These are phyloP conservation scores for Engystomops pustulosus DNA, from an alignment of 2,113 vertebrate species.

Conservation along the genomic window DNA sequence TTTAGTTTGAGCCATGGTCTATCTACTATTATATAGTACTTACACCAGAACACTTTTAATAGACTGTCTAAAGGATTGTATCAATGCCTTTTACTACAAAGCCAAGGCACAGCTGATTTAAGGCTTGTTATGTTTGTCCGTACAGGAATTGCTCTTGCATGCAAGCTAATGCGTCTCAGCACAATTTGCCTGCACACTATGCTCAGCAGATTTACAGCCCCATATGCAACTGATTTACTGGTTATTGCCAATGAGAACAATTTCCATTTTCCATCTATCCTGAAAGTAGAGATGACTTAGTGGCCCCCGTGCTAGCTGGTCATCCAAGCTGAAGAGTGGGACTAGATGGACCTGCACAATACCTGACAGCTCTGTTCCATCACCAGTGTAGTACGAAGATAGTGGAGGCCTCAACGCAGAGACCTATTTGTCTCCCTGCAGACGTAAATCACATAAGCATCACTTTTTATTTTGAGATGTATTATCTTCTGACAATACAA, in stretches of 20 bases:
- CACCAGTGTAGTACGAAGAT: not conserved
- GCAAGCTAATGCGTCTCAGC: constrained; percentile 22
- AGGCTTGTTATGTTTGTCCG: constrained; percentile 21
- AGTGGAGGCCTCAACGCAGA: not conserved
- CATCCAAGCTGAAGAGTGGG: not conserved
- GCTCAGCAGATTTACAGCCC: constrained; percentile 31
- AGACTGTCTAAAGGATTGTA: not conserved
- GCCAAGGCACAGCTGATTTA: constrained; percentile 19
- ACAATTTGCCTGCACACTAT: constrained; percentile 37
- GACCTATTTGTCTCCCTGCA: constrained; percentile 7
- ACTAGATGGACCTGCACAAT: not conserved
- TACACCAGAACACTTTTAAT: not conserved
- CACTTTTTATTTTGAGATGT: constrained; percentile 27
- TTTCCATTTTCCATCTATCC: constrained; percentile 51
- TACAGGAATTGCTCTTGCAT: not conserved
- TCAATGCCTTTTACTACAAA: not conserved
- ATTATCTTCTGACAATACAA: constrained; percentile 28
- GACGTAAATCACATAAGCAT: constrained; percentile 20
- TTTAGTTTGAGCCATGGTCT: too few species aligned
- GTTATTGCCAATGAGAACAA: constrained; percentile 31
- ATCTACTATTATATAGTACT: too few species aligned
- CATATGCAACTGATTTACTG: constrained; percentile 26
- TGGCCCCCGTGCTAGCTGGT: constrained; percentile 13
- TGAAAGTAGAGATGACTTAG: constrained; percentile 48
- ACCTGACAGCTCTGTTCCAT: constrained; percentile 11